These are phyloP conservation scores for Semnopithecus entellus DNA, from an alignment of 2,113 vertebrate species.

Conservation along the genomic window DNA sequence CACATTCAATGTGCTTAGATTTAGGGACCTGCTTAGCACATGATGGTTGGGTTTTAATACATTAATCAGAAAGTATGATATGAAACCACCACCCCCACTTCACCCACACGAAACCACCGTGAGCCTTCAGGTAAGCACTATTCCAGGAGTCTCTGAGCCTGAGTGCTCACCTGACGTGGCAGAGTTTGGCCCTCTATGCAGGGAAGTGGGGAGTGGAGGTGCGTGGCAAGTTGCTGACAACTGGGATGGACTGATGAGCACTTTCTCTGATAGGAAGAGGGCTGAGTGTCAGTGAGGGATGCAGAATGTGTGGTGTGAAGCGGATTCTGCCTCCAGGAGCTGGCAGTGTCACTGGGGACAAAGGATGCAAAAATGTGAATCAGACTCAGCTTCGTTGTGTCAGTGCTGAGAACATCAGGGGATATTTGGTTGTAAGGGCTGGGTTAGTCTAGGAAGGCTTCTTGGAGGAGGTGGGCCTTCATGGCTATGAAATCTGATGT, in stretches of 20 bases:
- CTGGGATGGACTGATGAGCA: fast-evolving
- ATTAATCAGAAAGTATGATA: neutral
- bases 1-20: neutral
- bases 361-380: fast-evolving
- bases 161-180: neutral
- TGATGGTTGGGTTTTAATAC: neutral
- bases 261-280: neutral
- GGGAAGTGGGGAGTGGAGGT: neutral
- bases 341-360: neutral
- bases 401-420: neutral
- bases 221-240: no score
- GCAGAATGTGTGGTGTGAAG: no score
- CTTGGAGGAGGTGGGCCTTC: neutral
- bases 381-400: neutral
- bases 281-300: neutral
- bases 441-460: neutral
- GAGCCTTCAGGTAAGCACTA: neutral
- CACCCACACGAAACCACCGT: fast-evolving
- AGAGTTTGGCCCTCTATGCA: neutral
- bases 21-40: no score
- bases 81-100: neutral
- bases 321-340: neutral
- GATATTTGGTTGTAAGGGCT: neutral
- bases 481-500: fast-evolving
- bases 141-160: neutral